Percentiles rank a stretch among this genome's conserved stretches.
Evolutionary conservation across 2,888 invertebrate genomes (phyloP).

Genomic region (Trachelus iudaicus): DNA sequence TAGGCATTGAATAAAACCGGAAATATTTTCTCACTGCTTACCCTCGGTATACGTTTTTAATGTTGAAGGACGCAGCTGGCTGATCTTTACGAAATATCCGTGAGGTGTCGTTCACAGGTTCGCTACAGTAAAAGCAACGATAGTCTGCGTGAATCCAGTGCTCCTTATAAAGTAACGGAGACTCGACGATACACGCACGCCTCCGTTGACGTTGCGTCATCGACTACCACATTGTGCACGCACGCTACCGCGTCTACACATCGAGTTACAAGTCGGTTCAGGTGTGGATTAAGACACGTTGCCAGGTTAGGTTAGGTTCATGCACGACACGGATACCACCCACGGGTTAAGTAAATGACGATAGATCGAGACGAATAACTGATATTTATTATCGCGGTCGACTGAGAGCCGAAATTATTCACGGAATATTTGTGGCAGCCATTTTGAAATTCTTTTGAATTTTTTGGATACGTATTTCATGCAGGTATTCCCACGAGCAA

Average conservation of each 20-base stretch:
- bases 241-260: not conserved
- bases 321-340: not conserved
- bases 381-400: not conserved
- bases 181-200: constrained; percentile 41
- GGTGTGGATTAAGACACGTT: not conserved
- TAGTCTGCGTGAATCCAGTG: constrained; percentile 31
- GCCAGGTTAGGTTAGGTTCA: not conserved
- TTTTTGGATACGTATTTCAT: not conserved
- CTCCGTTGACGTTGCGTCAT: constrained; percentile 55
- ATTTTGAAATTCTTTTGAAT: not conserved
- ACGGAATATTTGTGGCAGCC: not conserved
- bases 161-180: constrained; percentile 60
- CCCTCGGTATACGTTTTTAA: not conserved
- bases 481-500: not conserved
- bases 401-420: not conserved
- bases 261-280: not conserved
- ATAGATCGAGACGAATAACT: not conserved
- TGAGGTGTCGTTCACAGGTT: not conserved
- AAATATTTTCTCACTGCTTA: not conserved
- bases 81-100: not conserved
- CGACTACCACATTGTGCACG: constrained; percentile 26
- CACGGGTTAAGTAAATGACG: not conserved
- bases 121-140: not conserved
- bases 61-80: not conserved
- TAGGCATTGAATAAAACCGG: not conserved